Base-by-base conservation (phyloP, 1,140 invertebrate species). In the Ctenoplectra terminalis region DNA sequence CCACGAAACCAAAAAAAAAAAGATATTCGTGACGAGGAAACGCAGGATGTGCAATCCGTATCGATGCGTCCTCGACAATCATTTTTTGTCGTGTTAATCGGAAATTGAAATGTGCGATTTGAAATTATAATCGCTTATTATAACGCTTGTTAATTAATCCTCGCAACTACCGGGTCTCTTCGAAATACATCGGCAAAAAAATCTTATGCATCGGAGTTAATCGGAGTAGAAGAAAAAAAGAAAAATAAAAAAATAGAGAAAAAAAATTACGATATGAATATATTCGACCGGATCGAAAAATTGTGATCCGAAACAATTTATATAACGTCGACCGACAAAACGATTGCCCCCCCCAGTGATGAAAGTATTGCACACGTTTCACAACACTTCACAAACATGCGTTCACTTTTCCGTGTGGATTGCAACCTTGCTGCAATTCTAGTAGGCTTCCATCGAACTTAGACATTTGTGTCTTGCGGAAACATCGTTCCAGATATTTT, bases 371-470 rank as follows among this genome's bases (percentile, higher is more conserved):
- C 72, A 20, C 43, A 20, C 23, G 31, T 61, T 74, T 61, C 72
- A 20, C 29, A 74, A 50, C 23, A 29, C 13, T 34, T 13, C 7
- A 15, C 3, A n/a, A n/a, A n/a, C n/a, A n/a, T n/a, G n/a, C n/a
- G n/a, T n/a, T n/a, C n/a, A n/a, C n/a, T 70, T 29, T 37, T 2
- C 15, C 23, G 0, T 1, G 20, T 11, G 46, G 11, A 11, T 37
- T 1, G 8, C 11, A n/a, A 2, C 23, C 31, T 34, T 4, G 58
- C 1, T 20, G 17, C 17, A 3, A 34, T 34, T 34, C 9, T 20
- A 1, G 17, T 17, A 17, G 1, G 20, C 46, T 4, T 17, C 13
- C 46, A 48, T 0, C 5, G 26, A 29, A 29, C 17, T 7, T 0
- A 17, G 17, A 11, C 31, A 34, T 20, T 23, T 34, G 31, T 1